A percentile compares a stretch with the other conserved stretches of the same genome.
Evolutionary conservation across 1,140 invertebrate species (phyloP).

Genomic region (Rhysida immarginata): DNA sequence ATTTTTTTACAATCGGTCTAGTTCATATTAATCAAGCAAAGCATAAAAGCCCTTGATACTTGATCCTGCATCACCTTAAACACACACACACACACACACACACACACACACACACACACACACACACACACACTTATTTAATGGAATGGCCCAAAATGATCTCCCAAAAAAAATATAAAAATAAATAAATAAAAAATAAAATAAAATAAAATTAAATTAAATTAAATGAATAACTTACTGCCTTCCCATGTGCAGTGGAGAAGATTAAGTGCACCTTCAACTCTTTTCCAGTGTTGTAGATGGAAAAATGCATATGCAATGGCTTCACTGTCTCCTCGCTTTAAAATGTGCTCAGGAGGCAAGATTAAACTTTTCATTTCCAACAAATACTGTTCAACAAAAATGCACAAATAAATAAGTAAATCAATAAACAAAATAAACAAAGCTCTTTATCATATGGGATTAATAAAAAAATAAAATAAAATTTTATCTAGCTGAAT

Average conservation of each 20-base stretch:
- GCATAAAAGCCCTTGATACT: no score
- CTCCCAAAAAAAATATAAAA: neutral
- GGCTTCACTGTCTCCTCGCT: conserved; percentile 94
- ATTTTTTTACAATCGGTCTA: no score
- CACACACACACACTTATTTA: neutral
- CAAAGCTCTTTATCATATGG: no score
- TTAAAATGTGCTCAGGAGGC: conserved; percentile 91
- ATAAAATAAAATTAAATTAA: no score
- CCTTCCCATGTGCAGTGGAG: conserved; percentile 94
- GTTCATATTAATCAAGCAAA: no score
- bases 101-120: no score
- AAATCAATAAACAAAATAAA: no score
- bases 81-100: no score
- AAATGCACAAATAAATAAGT: no score
- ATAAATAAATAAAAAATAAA: no score
- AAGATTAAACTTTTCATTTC: conserved; percentile 92
- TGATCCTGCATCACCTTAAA: no score
- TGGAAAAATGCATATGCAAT: conserved; percentile 95
- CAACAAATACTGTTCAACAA: conserved; percentile 70
- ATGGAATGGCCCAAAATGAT: neutral
- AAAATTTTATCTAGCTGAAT: neutral
- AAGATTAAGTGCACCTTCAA: conserved; percentile 88
- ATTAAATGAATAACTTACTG: no score
- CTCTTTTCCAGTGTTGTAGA: conserved; percentile 86
- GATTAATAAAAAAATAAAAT: neutral